phyloP scores from a whole-genome alignment of 2,888 invertebrate species.

The Achlya flavicornis region DNA sequence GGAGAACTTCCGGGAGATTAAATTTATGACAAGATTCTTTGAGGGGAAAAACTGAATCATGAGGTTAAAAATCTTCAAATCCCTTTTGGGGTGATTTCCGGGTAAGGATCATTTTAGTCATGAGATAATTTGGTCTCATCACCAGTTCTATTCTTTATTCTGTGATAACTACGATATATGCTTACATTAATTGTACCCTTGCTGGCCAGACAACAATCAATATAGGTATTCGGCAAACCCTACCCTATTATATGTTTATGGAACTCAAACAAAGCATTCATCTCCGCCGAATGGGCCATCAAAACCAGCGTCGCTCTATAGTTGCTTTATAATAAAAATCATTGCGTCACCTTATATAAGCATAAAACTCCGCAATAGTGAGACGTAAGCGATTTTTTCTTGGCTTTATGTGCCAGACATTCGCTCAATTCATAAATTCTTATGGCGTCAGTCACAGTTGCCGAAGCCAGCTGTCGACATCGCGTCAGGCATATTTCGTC shows the following conservation, averaged over 20 bases:
- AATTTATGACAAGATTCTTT: too few relatives aligned
- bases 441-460: background rate
- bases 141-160: too few relatives aligned
- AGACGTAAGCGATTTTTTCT: background rate
- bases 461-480: background rate
- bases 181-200: background rate
- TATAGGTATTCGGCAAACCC: background rate
- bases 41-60: too few relatives aligned
- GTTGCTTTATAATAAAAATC: background rate
- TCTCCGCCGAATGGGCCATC: background rate
- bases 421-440: conserved; percentile 9
- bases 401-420: conserved; percentile 2
- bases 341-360: conserved; percentile 1
- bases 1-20: too few relatives aligned
- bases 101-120: too few relatives aligned
- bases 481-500: conserved; percentile 7
- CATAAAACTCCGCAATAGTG: background rate
- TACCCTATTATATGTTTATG: background rate
- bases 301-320: background rate
- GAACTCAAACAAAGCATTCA: background rate
- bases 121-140: too few relatives aligned
- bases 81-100: too few relatives aligned
- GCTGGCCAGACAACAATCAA: background rate
- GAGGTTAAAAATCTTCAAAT: too few relatives aligned
- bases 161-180: too few relatives aligned